Evolutionary conservation across 1,140 invertebrate species (phyloP).

Genomic region (Drosophila ambigua): DNA sequence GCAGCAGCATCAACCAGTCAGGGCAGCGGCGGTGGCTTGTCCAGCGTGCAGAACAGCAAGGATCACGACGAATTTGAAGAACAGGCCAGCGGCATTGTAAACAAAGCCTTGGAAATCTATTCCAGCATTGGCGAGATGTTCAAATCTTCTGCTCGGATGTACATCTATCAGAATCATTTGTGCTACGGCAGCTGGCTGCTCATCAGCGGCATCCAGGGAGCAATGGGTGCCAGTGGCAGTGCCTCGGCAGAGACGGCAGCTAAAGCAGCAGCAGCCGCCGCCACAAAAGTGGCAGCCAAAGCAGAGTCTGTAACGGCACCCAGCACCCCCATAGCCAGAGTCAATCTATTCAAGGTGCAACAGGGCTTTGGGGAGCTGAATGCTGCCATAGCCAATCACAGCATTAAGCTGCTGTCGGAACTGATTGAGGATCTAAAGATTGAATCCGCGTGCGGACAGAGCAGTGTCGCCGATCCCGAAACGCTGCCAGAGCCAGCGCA

Average conservation of each 20-base stretch:
- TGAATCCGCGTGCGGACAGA: conserved; percentile 86
- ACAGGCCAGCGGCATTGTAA: conserved; percentile 81
- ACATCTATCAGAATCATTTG: conserved; percentile 95
- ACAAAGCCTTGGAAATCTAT: conserved; percentile 92
- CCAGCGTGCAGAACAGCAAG: conserved; percentile 37
- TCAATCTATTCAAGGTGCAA: conserved; percentile 85
- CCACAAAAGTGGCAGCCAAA: conserved; percentile 20
- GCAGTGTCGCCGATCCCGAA: conserved; percentile 64
- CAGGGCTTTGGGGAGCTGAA: conserved; percentile 93
- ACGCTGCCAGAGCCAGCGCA: conserved; percentile 83
- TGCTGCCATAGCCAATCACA: conserved; percentile 91
- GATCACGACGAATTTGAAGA: conserved; percentile 79
- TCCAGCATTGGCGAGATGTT: conserved; percentile 91
- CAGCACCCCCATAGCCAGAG: conserved; percentile 75
- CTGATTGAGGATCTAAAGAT: conserved; percentile 89
- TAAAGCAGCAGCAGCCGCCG: conserved; percentile 24
- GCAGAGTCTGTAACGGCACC: conserved; percentile 32
- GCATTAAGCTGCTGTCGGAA: conserved; percentile 87
- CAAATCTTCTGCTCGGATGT: conserved; percentile 91
- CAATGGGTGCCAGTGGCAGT: conserved; percentile 82
- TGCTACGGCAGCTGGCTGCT: conserved; percentile 94
- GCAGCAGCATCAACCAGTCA: conserved; percentile 55
- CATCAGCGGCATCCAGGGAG: conserved; percentile 92
- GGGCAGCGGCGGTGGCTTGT: conserved; percentile 37
- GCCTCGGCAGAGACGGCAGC: conserved; percentile 15